These are phyloP conservation scores for Pandion haliaetus DNA, from an alignment of 2,113 vertebrate genomes.

Conservation along the genomic window DNA sequence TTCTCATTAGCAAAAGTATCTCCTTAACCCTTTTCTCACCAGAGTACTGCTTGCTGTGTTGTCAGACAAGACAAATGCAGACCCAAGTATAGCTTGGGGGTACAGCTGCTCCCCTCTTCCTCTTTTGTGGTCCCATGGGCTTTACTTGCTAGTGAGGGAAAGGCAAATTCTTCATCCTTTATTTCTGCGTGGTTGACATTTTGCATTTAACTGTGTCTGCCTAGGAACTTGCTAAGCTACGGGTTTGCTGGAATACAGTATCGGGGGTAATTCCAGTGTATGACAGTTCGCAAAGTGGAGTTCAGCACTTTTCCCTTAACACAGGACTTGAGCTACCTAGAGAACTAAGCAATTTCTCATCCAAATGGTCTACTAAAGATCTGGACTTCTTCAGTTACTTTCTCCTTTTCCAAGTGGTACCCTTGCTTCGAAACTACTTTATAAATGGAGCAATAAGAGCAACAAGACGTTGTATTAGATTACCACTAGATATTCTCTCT, in stretches of 20 bases:
- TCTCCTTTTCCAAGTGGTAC: conserved; percentile 6
- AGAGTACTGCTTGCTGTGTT: not conserved
- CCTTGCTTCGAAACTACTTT: not conserved
- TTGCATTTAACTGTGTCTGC: not conserved
- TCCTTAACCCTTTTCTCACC: not conserved
- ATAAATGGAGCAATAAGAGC: not conserved
- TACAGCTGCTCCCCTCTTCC: not conserved
- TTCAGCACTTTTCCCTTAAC: not conserved
- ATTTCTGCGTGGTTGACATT: not conserved
- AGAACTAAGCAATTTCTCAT: not conserved
- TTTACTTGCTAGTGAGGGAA: not conserved
- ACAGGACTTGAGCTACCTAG: not conserved
- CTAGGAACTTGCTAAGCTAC: not conserved
- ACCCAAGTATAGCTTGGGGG: not conserved
- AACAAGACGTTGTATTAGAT: conserved; percentile 11
- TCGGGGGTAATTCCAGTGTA: not conserved
- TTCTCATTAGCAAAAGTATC: not conserved
- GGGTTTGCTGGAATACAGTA: not conserved
- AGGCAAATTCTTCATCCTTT: not conserved
- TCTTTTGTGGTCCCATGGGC: not conserved
- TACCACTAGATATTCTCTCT: not conserved
- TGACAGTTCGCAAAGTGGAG: not conserved
- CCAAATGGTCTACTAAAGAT: not conserved
- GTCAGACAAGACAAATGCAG: not conserved
- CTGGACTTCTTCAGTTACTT: conserved; percentile 30